Evolutionary conservation across 2,888 invertebrate species (phyloP).

Genomic region (Synanthedon tipuliformis): DNA sequence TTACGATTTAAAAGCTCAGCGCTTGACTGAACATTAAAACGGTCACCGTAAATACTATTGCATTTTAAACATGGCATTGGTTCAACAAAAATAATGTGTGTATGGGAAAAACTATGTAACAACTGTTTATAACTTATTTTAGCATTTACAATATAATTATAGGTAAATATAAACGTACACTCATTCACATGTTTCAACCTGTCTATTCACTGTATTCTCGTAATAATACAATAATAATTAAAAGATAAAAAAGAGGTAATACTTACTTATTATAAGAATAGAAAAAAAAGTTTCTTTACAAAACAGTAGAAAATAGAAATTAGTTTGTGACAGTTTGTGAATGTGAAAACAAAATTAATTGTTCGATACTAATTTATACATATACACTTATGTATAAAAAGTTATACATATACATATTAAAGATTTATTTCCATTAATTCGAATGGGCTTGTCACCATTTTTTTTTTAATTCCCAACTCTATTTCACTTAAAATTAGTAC

Average conservation of each 20-base stretch:
- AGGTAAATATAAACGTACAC: constrained; percentile 10
- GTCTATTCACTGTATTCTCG: constrained; percentile 1
- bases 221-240: constrained; percentile 31
- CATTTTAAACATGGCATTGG: constrained; percentile 66
- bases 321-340: constrained; percentile 57
- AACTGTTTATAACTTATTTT: constrained; percentile 55
- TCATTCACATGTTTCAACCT: constrained; percentile 9
- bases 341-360: constrained; percentile 16
- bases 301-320: constrained; percentile 16
- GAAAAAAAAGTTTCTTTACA: constrained; percentile 36
- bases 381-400: too few species aligned
- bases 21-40: constrained; percentile 13
- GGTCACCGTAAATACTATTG: constrained; percentile 48
- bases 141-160: constrained; percentile 49
- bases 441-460: too few species aligned
- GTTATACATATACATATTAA: too few species aligned
- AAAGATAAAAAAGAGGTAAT: constrained; percentile 60
- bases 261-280: constrained; percentile 51
- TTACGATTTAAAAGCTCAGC: constrained; percentile 1
- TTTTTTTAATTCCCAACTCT: too few species aligned
- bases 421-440: too few species aligned
- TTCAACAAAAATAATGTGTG: constrained; percentile 63
- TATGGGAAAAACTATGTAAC: constrained; percentile 65
- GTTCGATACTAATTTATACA: too few species aligned
- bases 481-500: too few species aligned